Conservation (phyloP, 2,113 vertebrate genomes). For the Amblyopsis rosae region DNA sequence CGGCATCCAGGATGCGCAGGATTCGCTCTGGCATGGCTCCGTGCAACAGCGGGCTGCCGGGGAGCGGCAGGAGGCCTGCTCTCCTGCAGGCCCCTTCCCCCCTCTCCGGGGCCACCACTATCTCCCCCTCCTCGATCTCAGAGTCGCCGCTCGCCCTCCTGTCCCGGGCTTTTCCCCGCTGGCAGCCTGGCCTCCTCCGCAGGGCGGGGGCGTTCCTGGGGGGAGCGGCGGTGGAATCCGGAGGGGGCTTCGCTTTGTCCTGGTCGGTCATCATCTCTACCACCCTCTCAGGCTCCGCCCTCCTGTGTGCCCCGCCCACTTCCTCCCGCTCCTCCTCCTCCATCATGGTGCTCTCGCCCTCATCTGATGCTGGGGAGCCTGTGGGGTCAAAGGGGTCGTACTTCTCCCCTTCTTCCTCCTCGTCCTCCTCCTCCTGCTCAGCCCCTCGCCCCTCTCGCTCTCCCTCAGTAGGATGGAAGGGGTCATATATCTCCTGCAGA, state of each 20-base stretch:
- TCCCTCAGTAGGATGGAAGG: constrained; percentile 86
- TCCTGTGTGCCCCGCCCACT: constrained; percentile 8
- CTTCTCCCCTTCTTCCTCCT: constrained; percentile 82
- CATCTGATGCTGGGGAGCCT: constrained; percentile 81
- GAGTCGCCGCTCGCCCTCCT: constrained; percentile 58
- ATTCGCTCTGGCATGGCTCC: constrained; percentile 75
- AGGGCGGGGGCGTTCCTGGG: constrained; percentile 56
- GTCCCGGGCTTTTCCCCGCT: constrained; percentile 32
- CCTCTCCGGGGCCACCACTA: constrained; percentile 73
- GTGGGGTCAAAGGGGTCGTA: constrained; percentile 94
- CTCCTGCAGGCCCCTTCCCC: constrained; percentile 34
- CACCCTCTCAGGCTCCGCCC: neutral
- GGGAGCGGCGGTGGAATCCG: constrained; percentile 59
- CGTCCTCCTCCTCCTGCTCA: constrained; percentile 61
- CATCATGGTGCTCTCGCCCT: constrained; percentile 26
- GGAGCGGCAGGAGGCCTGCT: constrained; percentile 26
- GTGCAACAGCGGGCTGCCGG: constrained; percentile 64
- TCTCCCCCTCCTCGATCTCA: constrained; percentile 91
- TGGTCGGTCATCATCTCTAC: constrained; percentile 24
- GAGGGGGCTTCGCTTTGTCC: constrained; percentile 67
- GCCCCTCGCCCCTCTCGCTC: constrained; percentile 54
- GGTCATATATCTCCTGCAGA: constrained; percentile 82
- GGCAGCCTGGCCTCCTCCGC: constrained; percentile 57
- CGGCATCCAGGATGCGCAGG: constrained; percentile 79
- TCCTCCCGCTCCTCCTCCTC: constrained; percentile 45